phyloP scores from a whole-genome alignment of 2,888 invertebrate genomes.

The Calameuta idolon region DNA sequence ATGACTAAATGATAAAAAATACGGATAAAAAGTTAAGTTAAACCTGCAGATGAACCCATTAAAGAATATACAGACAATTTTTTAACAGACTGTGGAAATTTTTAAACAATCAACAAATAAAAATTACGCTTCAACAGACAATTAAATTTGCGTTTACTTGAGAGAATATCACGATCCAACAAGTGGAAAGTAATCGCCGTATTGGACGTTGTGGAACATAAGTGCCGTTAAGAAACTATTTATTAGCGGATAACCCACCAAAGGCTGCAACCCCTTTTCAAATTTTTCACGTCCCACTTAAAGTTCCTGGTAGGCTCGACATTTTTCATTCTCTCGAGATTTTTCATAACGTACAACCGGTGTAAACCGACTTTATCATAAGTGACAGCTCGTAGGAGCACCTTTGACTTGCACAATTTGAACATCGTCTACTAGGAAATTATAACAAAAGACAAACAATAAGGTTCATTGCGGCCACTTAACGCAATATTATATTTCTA shows the following conservation, averaged over 20 bases:
- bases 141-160: not conserved
- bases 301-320: constrained; percentile 3
- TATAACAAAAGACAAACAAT: constrained; percentile 7
- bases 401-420: constrained; percentile 29
- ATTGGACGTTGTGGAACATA: not conserved
- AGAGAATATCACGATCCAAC: not conserved
- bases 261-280: constrained; percentile 16
- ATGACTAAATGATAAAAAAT: not conserved
- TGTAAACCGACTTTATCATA: constrained; percentile 3
- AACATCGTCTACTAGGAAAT: constrained; percentile 18
- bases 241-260: constrained; percentile 16
- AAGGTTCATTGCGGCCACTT: not conserved
- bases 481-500: not conserved
- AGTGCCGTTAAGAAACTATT: not conserved
- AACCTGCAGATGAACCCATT: not conserved
- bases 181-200: not conserved
- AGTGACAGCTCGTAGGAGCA: constrained; percentile 17
- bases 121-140: not conserved
- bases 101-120: not conserved
- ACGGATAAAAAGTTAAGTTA: not conserved
- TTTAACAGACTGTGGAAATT: not conserved
- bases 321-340: constrained; percentile 7
- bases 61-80: not conserved
- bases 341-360: constrained; percentile 3
- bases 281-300: constrained; percentile 17